phyloP scores from a whole-genome alignment of 2,888 invertebrate genomes.

The Amphipoea oculea region DNA sequence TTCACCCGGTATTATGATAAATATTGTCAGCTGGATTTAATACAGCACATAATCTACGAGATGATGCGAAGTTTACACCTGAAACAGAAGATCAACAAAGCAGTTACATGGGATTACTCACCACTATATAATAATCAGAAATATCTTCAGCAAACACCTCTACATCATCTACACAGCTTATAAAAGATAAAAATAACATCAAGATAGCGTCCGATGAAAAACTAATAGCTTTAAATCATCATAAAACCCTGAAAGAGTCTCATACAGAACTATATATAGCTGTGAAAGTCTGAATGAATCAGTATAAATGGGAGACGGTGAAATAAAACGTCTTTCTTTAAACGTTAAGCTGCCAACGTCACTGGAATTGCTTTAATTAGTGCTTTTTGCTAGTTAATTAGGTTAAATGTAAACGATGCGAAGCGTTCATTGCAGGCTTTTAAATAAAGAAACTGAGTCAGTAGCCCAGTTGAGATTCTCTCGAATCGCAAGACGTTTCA shows the following conservation, averaged over 20 bases:
- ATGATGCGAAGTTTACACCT: not conserved
- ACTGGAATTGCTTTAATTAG: slow-evolving; percentile 59
- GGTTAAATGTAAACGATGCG: slow-evolving; percentile 51
- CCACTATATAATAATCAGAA: slow-evolving; percentile 15
- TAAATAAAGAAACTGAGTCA: slow-evolving; percentile 48
- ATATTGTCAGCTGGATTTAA: not conserved
- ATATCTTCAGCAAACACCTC: slow-evolving; percentile 35
- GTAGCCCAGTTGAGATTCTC: slow-evolving; percentile 31
- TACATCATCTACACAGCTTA: slow-evolving; percentile 22
- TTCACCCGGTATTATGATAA: not conserved
- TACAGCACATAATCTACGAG: not conserved
- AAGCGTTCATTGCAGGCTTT: slow-evolving; percentile 40
- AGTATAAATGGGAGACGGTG: slow-evolving; percentile 22
- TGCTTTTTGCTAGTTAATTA: slow-evolving; percentile 60
- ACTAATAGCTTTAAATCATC: slow-evolving; percentile 62
- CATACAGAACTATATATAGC: slow-evolving; percentile 49
- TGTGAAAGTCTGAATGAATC: slow-evolving; percentile 32
- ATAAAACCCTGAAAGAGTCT: slow-evolving; percentile 54
- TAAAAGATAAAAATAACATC: slow-evolving; percentile 49
- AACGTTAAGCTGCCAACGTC: slow-evolving; percentile 51
- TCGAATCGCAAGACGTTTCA: slow-evolving; percentile 30
- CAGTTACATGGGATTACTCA: slow-evolving; percentile 27
- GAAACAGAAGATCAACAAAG: slow-evolving; percentile 1
- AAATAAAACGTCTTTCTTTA: slow-evolving; percentile 51
- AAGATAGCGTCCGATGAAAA: slow-evolving; percentile 53